Base-by-base conservation (phyloP, 2,797 vertebrate genomes). In the Gallinago stenura region DNA sequence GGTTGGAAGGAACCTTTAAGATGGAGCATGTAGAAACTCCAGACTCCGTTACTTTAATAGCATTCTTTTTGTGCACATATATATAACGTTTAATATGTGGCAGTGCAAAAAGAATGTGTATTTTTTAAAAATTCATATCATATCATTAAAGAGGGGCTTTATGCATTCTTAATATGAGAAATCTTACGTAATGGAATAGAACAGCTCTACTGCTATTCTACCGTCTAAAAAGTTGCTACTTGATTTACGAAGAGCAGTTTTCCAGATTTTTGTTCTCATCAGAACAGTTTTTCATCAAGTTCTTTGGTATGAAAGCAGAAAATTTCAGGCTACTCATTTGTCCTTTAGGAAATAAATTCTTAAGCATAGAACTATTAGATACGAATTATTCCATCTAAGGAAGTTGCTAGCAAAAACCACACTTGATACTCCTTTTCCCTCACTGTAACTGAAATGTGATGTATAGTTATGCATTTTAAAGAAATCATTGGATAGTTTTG, bases 181-280 rank as follows among this genome's bases (percentile, higher is more conserved):
- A n/a, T 64, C 21, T 68, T 65, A 73, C 91, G 10, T 51, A 77
- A 71, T 77, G 48, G 58, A 77, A 53, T 83, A 75, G 79, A 93
- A 46, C 28, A 90, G 68, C 70, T 65, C 35, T 95, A 39, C 39
- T 41, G 41, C 41, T 41, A 41, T 95, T 56, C 76, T 85, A 11
- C 1, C 3, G 41, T 61, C 15, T 84, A 24, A 53, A 68, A 90
- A 82, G 77, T 82, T 85, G 72, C 60, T 82, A 2, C 10, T 89
- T 64, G 62, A 80, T 92, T 95, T 97, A 86, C 50, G 26, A 95
- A 82, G 66, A 91, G n/a, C 54, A 20, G 6, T 96, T 96, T 73
- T 95, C 39, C 78, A 85, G 68, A 87, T 78, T 93, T 95, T 90
- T 90, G 30, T 77, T 75, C 71, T 80, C 73, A 76, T 91, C 69